A percentile compares a stretch with the other conserved stretches of the same genome.
Evolutionary conservation across 2,113 vertebrate species (phyloP).

Genomic region (Barnardius zonarius): DNA sequence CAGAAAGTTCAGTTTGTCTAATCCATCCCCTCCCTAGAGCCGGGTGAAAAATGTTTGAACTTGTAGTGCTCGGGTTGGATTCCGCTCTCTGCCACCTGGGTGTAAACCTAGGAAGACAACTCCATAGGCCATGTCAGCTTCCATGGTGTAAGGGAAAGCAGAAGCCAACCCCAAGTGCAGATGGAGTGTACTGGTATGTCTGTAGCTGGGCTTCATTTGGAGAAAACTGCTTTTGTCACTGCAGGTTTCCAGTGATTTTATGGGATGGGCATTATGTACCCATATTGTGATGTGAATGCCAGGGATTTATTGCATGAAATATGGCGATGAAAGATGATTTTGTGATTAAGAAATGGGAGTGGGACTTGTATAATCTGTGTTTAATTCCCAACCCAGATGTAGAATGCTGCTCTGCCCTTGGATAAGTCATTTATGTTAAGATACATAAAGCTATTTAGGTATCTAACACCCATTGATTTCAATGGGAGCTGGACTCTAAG

Average conservation of each 20-base stretch:
- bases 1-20: conserved; percentile 68
- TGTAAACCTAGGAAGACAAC: neutral
- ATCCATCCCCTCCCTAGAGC: conserved; percentile 51
- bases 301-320: neutral
- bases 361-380: conserved; percentile 31
- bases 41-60: conserved; percentile 36
- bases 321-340: conserved; percentile 8
- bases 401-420: conserved; percentile 27
- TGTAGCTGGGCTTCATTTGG: neutral
- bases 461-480: conserved; percentile 53
- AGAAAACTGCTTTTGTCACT: neutral
- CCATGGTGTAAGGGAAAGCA: neutral
- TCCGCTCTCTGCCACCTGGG: neutral
- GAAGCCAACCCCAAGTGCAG: neutral
- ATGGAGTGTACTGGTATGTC: neutral
- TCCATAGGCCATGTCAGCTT: neutral
- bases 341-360: conserved; percentile 19
- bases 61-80: conserved; percentile 8
- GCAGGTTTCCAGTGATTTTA: neutral
- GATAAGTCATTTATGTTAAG: conserved; percentile 28
- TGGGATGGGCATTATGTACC: neutral
- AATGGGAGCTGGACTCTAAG: neutral
- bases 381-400: conserved; percentile 30
- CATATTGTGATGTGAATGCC: neutral
- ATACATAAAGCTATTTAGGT: conserved; percentile 59